Conservation (phyloP, 2,113 vertebrate genomes). For the Tachysurus vachellii region DNA sequence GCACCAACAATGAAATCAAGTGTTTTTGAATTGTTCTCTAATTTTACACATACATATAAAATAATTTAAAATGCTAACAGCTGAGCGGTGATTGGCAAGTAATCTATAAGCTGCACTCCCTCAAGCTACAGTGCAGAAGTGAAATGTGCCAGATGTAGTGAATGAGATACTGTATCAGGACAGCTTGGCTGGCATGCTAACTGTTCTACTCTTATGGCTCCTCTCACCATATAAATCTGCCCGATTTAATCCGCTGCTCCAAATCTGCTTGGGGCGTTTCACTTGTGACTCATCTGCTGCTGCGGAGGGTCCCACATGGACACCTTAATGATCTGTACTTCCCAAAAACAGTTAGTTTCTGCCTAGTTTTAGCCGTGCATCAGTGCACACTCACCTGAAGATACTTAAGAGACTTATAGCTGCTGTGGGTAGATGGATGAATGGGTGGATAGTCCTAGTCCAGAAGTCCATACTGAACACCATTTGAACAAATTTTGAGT, state of each 20-base stretch:
- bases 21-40: too few relatives aligned
- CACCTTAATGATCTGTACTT: neutral
- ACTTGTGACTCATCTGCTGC: slow-evolving; percentile 5
- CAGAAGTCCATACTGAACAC: neutral
- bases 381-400: neutral
- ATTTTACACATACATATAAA: neutral
- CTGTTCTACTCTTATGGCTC: neutral
- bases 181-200: neutral
- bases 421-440: too few relatives aligned
- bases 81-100: neutral
- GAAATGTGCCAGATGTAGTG: neutral
- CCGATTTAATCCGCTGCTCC: neutral
- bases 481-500: neutral
- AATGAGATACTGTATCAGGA: neutral
- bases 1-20: too few relatives aligned
- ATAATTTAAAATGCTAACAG: neutral
- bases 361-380: neutral
- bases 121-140: slow-evolving; percentile 1
- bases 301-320: neutral
- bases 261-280: neutral
- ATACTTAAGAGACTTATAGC: neutral
- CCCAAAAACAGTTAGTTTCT: neutral
- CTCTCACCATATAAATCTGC: neutral
- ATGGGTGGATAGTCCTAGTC: neutral
- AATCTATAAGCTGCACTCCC: neutral